A percentile compares a stretch with the other conserved stretches of the same genome.
These are phyloP conservation scores for Chelidonichthys spinosus DNA, from an alignment of 2,797 vertebrate species.

Conservation along the genomic window DNA sequence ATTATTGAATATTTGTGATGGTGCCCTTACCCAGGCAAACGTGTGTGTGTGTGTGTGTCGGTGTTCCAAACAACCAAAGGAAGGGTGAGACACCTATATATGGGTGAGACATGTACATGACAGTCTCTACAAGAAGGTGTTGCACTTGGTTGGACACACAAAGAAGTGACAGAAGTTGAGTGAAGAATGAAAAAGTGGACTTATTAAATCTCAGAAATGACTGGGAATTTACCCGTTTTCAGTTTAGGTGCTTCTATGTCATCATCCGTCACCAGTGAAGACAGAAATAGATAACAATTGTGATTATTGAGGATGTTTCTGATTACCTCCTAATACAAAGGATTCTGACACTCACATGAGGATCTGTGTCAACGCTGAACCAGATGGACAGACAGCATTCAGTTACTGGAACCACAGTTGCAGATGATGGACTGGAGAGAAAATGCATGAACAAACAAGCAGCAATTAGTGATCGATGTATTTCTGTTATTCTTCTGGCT, in stretches of 20 bases:
- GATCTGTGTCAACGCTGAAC: slow-evolving; percentile 9
- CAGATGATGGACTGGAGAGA: slow-evolving; percentile 31
- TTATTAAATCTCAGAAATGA: neutral
- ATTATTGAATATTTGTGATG: no score
- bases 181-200: neutral
- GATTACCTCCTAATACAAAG: slow-evolving; percentile 34
- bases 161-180: neutral
- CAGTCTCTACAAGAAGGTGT: neutral
- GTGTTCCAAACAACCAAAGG: neutral
- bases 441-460: slow-evolving; percentile 27
- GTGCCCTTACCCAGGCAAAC: neutral
- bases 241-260: neutral
- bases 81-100: neutral
- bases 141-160: neutral
- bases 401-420: slow-evolving; percentile 7
- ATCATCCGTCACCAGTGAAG: neutral
- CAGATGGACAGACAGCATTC: slow-evolving; percentile 22
- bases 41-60: slow-evolving; percentile 2
- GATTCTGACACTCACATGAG: slow-evolving; percentile 21
- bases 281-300: neutral
- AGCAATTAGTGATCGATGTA: slow-evolving; percentile 33
- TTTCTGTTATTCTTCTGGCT: slow-evolving; percentile 43
- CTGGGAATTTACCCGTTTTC: neutral
- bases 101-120: neutral
- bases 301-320: slow-evolving; percentile 1